Evolutionary conservation across 2,113 vertebrate species (phyloP).

Genomic region (Megaceryle torquata): DNA sequence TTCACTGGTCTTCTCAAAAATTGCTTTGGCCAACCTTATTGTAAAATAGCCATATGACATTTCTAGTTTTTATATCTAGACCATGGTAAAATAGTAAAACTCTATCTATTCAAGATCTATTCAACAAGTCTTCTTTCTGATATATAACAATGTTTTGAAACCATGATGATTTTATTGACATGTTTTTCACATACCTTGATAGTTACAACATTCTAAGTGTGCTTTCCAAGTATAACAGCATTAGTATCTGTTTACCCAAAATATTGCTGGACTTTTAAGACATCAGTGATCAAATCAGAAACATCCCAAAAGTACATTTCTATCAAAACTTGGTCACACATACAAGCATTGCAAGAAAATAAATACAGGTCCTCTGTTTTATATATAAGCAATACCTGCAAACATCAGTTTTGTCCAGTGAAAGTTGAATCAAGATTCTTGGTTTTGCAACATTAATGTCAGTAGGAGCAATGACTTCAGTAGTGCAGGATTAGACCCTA

Average conservation of each 20-base stretch:
- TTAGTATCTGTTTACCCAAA: background rate
- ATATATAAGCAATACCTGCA: background rate
- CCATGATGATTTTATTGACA: background rate
- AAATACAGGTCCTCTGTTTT: background rate
- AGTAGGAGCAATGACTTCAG: background rate
- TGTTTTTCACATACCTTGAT: background rate
- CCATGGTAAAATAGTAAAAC: background rate
- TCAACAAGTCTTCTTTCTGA: background rate
- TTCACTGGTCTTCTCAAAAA: conserved; percentile 31
- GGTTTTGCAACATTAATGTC: background rate
- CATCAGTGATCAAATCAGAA: background rate
- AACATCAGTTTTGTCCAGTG: background rate
- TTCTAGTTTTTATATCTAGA: background rate
- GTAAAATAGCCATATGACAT: background rate
- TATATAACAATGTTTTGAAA: background rate
- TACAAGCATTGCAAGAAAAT: background rate
- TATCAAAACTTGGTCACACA: background rate
- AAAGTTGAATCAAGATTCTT: background rate
- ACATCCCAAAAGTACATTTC: background rate
- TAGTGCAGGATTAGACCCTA: background rate
- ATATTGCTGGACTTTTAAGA: background rate
- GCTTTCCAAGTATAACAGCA: background rate
- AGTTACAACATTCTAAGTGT: background rate
- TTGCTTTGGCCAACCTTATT: background rate
- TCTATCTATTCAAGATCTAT: background rate